Base-by-base conservation (phyloP, 2,797 vertebrate species). In the Saxicola maurus region DNA sequence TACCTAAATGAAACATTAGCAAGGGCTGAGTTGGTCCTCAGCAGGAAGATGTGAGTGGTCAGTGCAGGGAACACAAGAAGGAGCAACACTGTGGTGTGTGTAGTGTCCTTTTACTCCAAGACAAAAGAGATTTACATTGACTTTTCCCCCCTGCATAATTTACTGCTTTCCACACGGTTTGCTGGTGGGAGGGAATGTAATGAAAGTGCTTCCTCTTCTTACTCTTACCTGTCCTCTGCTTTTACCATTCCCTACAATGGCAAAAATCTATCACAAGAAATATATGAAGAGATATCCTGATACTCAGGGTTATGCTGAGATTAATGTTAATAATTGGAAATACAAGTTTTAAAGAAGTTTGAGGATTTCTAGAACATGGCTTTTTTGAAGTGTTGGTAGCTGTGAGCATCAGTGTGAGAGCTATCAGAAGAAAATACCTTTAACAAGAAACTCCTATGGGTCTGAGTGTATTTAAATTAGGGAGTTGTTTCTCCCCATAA, bases 401-500 rank as follows among this genome's bases (percentile, higher is more conserved):
- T 77, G 40, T 49, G 52, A 62, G 23, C 13, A 7, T 52, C 52
- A 35, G 10, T 71, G 9, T 59, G 53, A 76, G 27, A n/a, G 25
- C 31, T 81, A 16, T 38, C 11, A 78, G 57, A 49, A 48, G 53
- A 80, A 89, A 85, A 60, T 7, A 17, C 15, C 7, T 53, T 46
- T 23, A 65, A 15, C 43, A 69, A 57, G 62, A 61, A 82, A 9
- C 7, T 79, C 18, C 8, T 51, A 1, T 18, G n/a, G 46, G 18
- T 46, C 51, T 40, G 17, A 20, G 6, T 24, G 1, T 21, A 48
- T 66, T 65, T 79, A 53, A 75, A 31, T 61, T 13, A 24, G 20
- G 7, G 1, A 0, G 43, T 13, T 43, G 43, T 1, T 51, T 21
- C 0, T 10, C 9, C 3, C 4, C 8, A n/a, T 21, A 13, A 25